These are phyloP conservation scores for Pangasius krempfi DNA, from an alignment of 2,797 vertebrate species.

Conservation along the genomic window DNA sequence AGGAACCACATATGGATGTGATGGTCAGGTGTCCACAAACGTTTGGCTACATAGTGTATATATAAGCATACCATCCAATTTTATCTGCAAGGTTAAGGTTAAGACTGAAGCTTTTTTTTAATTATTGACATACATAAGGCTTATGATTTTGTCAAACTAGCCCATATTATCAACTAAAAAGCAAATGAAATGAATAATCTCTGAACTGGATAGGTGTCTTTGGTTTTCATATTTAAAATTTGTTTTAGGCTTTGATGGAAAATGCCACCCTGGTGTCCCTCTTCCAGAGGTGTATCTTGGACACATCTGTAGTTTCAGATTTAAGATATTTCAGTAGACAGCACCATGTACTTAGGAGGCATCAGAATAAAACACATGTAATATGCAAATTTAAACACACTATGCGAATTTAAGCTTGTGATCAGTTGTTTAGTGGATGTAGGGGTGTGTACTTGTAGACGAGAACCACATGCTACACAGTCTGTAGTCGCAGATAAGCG, in stretches of 20 bases:
- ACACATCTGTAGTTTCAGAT: too few species aligned
- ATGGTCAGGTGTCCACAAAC: too few species aligned
- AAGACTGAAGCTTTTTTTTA: background rate
- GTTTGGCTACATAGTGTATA: background rate
- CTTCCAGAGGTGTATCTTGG: too few species aligned
- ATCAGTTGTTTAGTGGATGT: background rate
- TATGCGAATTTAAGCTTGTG: background rate
- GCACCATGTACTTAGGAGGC: background rate
- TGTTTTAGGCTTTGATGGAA: background rate
- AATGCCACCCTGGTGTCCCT: too few species aligned
- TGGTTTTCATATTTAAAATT: background rate
- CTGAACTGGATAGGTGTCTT: too few species aligned
- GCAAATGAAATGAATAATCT: background rate
- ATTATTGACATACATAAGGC: background rate
- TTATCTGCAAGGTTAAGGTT: background rate
- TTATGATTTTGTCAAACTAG: too few species aligned
- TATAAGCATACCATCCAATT: background rate
- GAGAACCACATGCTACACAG: too few species aligned
- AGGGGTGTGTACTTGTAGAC: too few species aligned
- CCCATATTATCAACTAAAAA: background rate
- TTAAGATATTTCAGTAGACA: background rate
- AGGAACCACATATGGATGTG: too few species aligned
- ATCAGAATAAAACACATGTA: background rate
- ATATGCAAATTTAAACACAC: too few species aligned
- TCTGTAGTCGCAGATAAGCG: too few species aligned